Base-by-base conservation (phyloP, 2,888 invertebrate genomes). In the Oasisia sp. region DNA sequence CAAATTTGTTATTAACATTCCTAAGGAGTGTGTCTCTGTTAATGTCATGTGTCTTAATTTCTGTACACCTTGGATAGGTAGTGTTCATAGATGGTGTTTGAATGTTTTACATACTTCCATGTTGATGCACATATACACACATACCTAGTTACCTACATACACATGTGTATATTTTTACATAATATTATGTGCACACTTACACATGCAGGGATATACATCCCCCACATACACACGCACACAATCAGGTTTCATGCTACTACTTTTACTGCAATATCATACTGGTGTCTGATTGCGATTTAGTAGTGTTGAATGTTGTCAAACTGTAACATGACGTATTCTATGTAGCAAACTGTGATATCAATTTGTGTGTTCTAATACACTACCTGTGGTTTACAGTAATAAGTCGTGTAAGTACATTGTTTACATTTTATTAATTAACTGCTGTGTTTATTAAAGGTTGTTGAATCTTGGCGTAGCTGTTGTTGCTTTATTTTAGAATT, bases 401-500 rank as follows among this genome's bases (percentile, higher is more conserved):
- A 74, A 74, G 7, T 74, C 27, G 0, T 19, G 27, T 27, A 74
- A 27, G n/a, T 74, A n/a, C 74, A 74, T 74, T 74, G 74, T 74
- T 74, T 74, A 74, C 3, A 74, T 74, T 11, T 27, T n/a, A 74
- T 74, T 74, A 0, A 19, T 4, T 74, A 56, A 56, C 56, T 74
- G 74, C 27, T 74, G 74, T 74, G 74, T 74, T 19, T 74, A 74
- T 74, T 74, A 74, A 74, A 74, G 74, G 74, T 74, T 74, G 74
- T 27, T 74, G 74, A 74, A 74, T 19, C 27, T 27, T 74, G 74
- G 27, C 27, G 7, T 74, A 74, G n/a, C n/a, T 74, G 14, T 74
- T 74, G 14, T 74, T 74, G 27, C n/a, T 27, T 74, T 7, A 8
- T 74, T 19, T 74, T 7, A 4, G 27, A 19, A n/a, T n/a, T 14